Conservation (phyloP, 2,888 invertebrate species). For the Folsomia manolachei region DNA sequence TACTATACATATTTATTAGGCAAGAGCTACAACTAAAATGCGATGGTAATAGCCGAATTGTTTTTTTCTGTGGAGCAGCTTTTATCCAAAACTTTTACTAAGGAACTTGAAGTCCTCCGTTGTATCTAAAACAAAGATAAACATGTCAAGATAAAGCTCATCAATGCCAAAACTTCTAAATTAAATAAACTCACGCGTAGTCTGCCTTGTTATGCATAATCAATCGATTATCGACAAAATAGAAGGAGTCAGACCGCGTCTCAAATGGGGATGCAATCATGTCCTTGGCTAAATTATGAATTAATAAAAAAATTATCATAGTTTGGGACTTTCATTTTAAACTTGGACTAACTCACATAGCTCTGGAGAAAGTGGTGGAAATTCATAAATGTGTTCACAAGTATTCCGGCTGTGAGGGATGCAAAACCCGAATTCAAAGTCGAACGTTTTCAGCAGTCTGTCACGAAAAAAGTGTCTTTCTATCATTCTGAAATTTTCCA, state of each 20-base stretch:
- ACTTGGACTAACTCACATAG: slow-evolving; percentile 66
- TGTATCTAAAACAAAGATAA: too few relatives aligned
- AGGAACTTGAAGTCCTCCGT: not conserved
- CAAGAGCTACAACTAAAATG: not conserved
- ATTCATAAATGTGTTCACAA: slow-evolving; percentile 98
- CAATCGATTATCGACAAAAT: slow-evolving; percentile 93
- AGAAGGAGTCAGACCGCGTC: slow-evolving; percentile 97
- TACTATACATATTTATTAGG: not conserved
- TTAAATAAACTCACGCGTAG: too few relatives aligned
- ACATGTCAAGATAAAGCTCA: too few relatives aligned
- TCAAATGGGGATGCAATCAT: slow-evolving; percentile 96
- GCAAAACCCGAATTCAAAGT: slow-evolving; percentile 99
- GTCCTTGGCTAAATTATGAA: slow-evolving; percentile 94
- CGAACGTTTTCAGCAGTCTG: slow-evolving; percentile 90
- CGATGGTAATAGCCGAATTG: not conserved
- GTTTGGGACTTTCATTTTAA: not conserved
- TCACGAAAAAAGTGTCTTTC: slow-evolving; percentile 95
- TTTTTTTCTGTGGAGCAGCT: not conserved
- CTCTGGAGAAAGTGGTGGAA: slow-evolving; percentile 81
- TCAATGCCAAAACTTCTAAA: too few relatives aligned
- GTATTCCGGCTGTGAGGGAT: slow-evolving; percentile 97
- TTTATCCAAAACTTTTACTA: not conserved
- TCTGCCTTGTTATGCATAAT: slow-evolving; percentile 99
- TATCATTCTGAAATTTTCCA: slow-evolving; percentile 96
- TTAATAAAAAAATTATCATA: too few relatives aligned